phyloP scores from a whole-genome alignment of 2,797 vertebrate species.

The Sebastes baramenuke region DNA sequence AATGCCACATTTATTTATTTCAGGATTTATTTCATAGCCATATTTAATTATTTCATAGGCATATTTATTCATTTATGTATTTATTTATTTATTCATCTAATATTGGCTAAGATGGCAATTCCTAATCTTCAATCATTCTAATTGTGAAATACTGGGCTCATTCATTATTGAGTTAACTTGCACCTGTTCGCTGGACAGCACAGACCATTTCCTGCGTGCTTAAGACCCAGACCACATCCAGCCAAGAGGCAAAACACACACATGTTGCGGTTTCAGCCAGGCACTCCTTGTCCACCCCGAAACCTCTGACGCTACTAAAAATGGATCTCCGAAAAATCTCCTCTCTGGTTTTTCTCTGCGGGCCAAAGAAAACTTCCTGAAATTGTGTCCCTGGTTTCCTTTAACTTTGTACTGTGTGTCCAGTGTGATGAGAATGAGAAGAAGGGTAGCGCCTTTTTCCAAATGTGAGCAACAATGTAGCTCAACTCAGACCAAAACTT shows the following conservation, averaged over 20 bases:
- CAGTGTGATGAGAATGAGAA: conserved; percentile 65
- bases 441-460: conserved; percentile 24
- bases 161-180: conserved; percentile 1
- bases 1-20: too few species aligned
- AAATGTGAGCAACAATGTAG: conserved; percentile 40
- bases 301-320: conserved; percentile 72
- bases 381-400: conserved; percentile 83
- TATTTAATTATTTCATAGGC: too few species aligned
- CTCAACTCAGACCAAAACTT: not conserved
- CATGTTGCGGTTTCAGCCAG: conserved; percentile 49
- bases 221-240: conserved; percentile 50
- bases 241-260: conserved; percentile 53
- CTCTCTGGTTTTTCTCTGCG: conserved; percentile 59
- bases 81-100: too few species aligned
- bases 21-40: too few species aligned
- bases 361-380: conserved; percentile 85
- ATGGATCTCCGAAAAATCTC: conserved; percentile 71
- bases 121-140: not conserved
- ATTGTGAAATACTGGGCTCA: not conserved
- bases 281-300: conserved; percentile 45
- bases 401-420: conserved; percentile 44
- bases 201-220: conserved; percentile 41
- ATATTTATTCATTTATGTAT: too few species aligned
- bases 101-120: too few species aligned
- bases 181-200: conserved; percentile 52